A percentile compares a stretch with the other conserved stretches of the same genome.
These are phyloP conservation scores for Euthynnus affinis DNA, from an alignment of 2,797 vertebrate genomes.

Conservation along the genomic window DNA sequence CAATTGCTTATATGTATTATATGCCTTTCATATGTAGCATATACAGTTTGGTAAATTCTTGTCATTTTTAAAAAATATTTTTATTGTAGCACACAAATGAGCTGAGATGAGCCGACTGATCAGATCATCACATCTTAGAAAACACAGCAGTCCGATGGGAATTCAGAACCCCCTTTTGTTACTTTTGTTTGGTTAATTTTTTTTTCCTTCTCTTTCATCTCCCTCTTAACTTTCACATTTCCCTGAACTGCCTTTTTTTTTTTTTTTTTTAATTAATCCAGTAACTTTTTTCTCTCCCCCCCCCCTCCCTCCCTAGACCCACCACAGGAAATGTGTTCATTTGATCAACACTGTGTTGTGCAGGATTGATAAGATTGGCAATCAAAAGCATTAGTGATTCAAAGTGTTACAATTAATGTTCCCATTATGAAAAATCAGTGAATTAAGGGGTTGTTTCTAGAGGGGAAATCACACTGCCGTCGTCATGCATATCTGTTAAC, in stretches of 20 bases:
- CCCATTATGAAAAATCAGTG: slow-evolving; percentile 73
- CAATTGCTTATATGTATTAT: slow-evolving; percentile 28
- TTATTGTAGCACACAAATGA: not conserved
- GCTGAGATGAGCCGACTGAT: slow-evolving; percentile 20
- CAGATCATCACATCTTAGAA: slow-evolving; percentile 32
- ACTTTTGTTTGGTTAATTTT: slow-evolving; percentile 39
- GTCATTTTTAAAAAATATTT: not conserved
- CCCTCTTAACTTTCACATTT: slow-evolving; percentile 53
- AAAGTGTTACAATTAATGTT: slow-evolving; percentile 74
- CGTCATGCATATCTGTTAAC: slow-evolving; percentile 71
- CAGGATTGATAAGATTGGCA: slow-evolving; percentile 82
- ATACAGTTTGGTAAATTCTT: not conserved
- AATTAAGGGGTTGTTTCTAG: slow-evolving; percentile 66
- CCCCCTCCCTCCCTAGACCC: slow-evolving; percentile 54
- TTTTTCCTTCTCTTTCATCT: slow-evolving; percentile 35
- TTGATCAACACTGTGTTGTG: slow-evolving; percentile 80
- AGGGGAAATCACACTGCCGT: slow-evolving; percentile 67
- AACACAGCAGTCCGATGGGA: slow-evolving; percentile 12
- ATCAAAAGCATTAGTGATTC: slow-evolving; percentile 77
- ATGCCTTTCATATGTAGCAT: slow-evolving; percentile 34
- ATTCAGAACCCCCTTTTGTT: slow-evolving; percentile 42
- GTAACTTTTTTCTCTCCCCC: slow-evolving; percentile 29
- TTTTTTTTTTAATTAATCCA: slow-evolving; percentile 54
- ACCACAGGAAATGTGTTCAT: slow-evolving; percentile 76
- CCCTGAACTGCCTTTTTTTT: slow-evolving; percentile 21